These are phyloP conservation scores for Brachionus sp. DNA, from an alignment of 1,140 invertebrate genomes.

Conservation along the genomic window DNA sequence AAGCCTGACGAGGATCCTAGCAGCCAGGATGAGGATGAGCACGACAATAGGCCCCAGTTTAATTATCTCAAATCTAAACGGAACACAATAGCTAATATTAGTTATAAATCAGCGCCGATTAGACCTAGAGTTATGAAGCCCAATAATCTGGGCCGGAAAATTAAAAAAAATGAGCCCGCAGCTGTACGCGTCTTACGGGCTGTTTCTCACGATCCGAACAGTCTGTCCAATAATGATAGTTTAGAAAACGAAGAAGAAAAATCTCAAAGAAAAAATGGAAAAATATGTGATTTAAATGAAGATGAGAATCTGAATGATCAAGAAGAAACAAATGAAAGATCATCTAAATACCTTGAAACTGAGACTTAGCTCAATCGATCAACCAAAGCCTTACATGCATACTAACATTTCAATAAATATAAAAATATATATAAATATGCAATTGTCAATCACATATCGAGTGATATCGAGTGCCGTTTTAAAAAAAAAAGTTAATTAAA, in stretches of 20 bases:
- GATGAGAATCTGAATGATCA: not conserved
- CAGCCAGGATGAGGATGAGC: not conserved
- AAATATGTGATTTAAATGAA: not conserved
- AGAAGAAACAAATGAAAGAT: not conserved
- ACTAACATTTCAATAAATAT: not conserved
- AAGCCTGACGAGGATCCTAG: not conserved
- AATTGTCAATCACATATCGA: not conserved
- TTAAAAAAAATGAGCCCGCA: not conserved
- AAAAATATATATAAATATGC: not conserved
- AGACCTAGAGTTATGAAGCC: not conserved
- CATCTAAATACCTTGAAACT: not conserved
- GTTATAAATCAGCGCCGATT: not conserved
- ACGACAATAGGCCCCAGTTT: not conserved
- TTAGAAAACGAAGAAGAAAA: not conserved
- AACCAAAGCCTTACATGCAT: not conserved
- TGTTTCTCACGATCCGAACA: not conserved
- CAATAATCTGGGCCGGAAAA: not conserved
- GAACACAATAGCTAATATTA: slow-evolving; percentile 18
- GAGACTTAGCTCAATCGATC: not conserved
- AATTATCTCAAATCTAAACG: not conserved
- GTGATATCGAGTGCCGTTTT: not conserved
- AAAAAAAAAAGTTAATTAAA: not conserved
- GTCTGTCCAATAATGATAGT: slow-evolving; percentile 13
- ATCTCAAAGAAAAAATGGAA: not conserved
- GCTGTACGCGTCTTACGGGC: not conserved